phyloP scores from a whole-genome alignment of 2,113 vertebrate genomes.

The Martes martes region DNA sequence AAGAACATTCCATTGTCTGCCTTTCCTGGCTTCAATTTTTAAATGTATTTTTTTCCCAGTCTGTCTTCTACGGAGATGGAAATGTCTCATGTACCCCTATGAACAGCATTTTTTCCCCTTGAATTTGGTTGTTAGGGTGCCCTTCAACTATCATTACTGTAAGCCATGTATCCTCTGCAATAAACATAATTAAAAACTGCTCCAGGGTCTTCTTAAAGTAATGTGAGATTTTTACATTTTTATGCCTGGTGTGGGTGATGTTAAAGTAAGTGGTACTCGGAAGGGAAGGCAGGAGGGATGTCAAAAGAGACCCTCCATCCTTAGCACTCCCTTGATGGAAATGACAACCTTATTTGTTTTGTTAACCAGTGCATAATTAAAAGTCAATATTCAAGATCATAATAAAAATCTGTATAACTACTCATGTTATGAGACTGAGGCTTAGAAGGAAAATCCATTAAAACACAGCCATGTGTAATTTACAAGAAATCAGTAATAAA shows the following conservation, averaged over 20 bases:
- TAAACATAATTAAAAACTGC: constrained; percentile 53
- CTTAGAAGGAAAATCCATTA: constrained; percentile 65
- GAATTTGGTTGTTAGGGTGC: not conserved
- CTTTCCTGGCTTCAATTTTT: not conserved
- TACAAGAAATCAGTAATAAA: constrained; percentile 77
- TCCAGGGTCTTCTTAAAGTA: constrained; percentile 56
- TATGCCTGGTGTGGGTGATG: constrained; percentile 63
- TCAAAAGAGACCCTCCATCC: constrained; percentile 44
- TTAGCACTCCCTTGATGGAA: constrained; percentile 66
- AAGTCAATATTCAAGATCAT: constrained; percentile 80
- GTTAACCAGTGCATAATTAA: constrained; percentile 83
- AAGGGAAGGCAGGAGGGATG: constrained; percentile 8
- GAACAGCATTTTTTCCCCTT: not conserved
- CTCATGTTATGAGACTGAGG: constrained; percentile 64
- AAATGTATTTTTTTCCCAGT: not conserved
- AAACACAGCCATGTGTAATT: constrained; percentile 73
- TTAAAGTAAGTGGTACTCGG: constrained; percentile 20
- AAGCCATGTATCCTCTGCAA: not conserved
- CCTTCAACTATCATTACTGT: constrained; percentile 38
- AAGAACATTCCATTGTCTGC: constrained; percentile 7
- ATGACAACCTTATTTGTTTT: constrained; percentile 79
- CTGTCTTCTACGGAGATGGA: not conserved
- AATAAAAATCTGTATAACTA: constrained; percentile 76
- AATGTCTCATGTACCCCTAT: not conserved
- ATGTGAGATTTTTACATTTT: constrained; percentile 62